A percentile compares a stretch with the other conserved stretches of the same genome.
phyloP scores from a whole-genome alignment of 2,113 vertebrate species.

The Pseudopipra pipra region DNA sequence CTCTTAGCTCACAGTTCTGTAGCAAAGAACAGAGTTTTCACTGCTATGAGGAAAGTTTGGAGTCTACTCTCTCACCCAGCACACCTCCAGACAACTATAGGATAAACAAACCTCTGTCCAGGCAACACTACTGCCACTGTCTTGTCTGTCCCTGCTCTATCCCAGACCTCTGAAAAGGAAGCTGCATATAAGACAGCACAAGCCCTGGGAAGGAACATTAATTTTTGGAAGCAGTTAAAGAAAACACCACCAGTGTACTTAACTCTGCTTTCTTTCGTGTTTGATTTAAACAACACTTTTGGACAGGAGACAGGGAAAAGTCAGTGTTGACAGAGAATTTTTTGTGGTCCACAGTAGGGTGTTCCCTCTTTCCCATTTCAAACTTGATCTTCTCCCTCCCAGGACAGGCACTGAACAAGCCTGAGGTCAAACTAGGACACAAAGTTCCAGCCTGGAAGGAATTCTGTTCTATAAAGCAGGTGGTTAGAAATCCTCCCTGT shows the following conservation, averaged over 20 bases:
- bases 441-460: background rate
- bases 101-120: background rate
- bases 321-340: background rate
- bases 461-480: background rate
- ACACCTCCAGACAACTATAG: background rate
- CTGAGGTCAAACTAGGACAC: background rate
- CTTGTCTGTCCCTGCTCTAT: background rate
- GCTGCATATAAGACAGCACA: background rate
- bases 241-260: background rate
- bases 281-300: background rate
- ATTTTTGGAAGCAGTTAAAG: background rate
- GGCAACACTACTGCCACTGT: accelerated
- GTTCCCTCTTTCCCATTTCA: background rate
- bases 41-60: background rate
- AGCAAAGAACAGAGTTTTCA: background rate
- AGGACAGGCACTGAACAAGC: background rate
- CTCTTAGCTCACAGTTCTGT: background rate
- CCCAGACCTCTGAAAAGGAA: background rate
- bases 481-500: background rate
- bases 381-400: background rate
- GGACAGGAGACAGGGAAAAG: background rate
- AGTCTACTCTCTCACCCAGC: background rate
- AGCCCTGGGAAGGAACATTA: background rate
- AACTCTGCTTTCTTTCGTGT: background rate
- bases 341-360: background rate